Base-by-base conservation (phyloP, 2,113 vertebrate genomes). In the Lasiurus cinereus region DNA sequence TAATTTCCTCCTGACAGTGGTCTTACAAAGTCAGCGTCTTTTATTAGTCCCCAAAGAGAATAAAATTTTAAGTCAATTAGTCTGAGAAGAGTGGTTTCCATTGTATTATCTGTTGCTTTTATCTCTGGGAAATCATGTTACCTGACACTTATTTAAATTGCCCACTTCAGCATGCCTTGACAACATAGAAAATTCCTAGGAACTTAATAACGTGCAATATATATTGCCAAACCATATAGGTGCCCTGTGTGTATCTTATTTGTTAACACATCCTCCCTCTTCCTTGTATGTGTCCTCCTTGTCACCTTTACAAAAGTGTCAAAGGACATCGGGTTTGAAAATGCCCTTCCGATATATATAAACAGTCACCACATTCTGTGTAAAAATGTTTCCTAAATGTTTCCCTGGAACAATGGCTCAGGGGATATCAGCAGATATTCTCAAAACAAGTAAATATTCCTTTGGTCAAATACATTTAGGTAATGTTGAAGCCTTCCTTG, bases 31-130 rank as follows among this genome's bases (percentile, higher is more conserved):
- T 62, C 46, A 59, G 62, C 74, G 36, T 52, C 27, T 91, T 90
- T 90, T 54, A 59, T 79, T 54, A 93, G 78, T n/a, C 83, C 31
- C 31, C n/a, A 33, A 52, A 92, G 27, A 83, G 21, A 79, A 33
- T 11, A 90, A 83, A 92, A 85, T 46, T 95, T 92, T 52, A 93
- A 80, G 62, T 73, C 76, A 94, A 11, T 88, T 79, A 31, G 31
- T 69, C 12, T 43, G 46, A 87, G 50, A 91, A 83, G 14, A 88
- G 13, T 62, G 48, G 43, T 90, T 95, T 67, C 6, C 21, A 19
- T n/a, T 50, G 19, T 82, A n/a, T 74, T 82, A 69, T 79, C n/a
- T 89, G 24, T 39, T 73, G 16, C 13, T 66, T 74, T 7, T 72
- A 50, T 74, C 36, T 96, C 90, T 91, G 16, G 27, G 64, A 92